Conservation (phyloP, 2,113 vertebrate genomes). For the Megalops atlanticus region DNA sequence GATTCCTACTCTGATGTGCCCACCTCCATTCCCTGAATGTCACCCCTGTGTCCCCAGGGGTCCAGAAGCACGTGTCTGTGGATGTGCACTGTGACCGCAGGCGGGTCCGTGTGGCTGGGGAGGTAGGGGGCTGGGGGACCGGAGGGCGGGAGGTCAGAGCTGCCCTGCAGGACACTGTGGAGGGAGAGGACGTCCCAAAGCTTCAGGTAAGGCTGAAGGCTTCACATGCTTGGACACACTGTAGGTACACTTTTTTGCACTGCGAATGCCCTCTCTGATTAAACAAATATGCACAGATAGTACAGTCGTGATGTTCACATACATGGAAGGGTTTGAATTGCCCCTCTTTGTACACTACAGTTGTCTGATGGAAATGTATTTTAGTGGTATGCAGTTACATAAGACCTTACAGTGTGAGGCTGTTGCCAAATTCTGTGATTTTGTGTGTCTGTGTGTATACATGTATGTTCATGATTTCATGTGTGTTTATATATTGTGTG, state of each 20-base stretch:
- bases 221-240: not conserved
- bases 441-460: too few relatives aligned
- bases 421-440: too few relatives aligned
- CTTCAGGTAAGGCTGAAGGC: conserved; percentile 54
- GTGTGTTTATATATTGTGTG: too few relatives aligned
- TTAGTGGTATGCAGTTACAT: too few relatives aligned
- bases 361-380: too few relatives aligned
- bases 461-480: too few relatives aligned
- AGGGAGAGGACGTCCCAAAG: conserved; percentile 37
- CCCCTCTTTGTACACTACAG: too few relatives aligned
- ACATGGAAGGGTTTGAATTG: too few relatives aligned
- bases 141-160: conserved; percentile 54
- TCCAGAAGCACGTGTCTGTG: conserved; percentile 46
- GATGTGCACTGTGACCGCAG: conserved; percentile 43
- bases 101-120: conserved; percentile 46
- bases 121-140: conserved; percentile 53
- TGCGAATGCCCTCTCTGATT: too few relatives aligned
- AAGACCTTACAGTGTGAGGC: too few relatives aligned
- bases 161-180: conserved; percentile 51
- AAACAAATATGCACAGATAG: too few relatives aligned
- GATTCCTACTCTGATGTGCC: not conserved
- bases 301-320: too few relatives aligned
- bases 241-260: not conserved
- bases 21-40: not conserved
- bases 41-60: conserved; percentile 44